These are phyloP conservation scores for Clarias macrocephalus DNA, from an alignment of 2,113 vertebrate species.

Conservation along the genomic window DNA sequence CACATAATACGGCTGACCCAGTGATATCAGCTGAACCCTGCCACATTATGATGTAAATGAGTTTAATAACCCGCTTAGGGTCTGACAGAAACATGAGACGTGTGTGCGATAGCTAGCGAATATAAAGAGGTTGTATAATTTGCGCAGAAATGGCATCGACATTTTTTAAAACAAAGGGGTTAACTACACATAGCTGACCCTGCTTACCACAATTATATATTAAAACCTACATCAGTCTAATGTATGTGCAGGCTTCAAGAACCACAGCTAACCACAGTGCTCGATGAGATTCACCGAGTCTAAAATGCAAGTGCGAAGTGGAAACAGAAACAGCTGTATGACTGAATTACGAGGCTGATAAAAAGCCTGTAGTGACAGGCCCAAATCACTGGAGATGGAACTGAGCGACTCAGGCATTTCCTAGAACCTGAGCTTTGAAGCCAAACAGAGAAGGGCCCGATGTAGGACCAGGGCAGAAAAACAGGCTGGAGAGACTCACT, in stretches of 20 bases:
- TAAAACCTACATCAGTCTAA: slow-evolving; percentile 47
- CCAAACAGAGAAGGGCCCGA: slow-evolving; percentile 44
- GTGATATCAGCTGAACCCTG: slow-evolving; percentile 64
- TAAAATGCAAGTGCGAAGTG: slow-evolving; percentile 13
- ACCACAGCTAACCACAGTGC: slow-evolving; percentile 35
- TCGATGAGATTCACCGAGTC: slow-evolving; percentile 8
- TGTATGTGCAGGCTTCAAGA: slow-evolving; percentile 22
- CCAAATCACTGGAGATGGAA: slow-evolving; percentile 53
- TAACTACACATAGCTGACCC: slow-evolving; percentile 53
- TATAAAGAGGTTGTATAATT: slow-evolving; percentile 52
- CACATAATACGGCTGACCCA: slow-evolving; percentile 70
- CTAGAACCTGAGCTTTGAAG: slow-evolving; percentile 44
- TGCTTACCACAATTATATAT: slow-evolving; percentile 48
- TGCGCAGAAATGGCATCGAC: slow-evolving; percentile 54
- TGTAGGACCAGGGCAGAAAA: slow-evolving; percentile 40
- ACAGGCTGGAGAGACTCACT: slow-evolving; percentile 49
- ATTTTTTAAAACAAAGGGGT: slow-evolving; percentile 53
- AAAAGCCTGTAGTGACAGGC: slow-evolving; percentile 58
- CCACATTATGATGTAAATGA: slow-evolving; percentile 78
- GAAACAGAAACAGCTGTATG: slow-evolving; percentile 43
- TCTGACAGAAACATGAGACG: slow-evolving; percentile 57
- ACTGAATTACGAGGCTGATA: slow-evolving; percentile 36
- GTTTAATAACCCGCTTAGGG: slow-evolving; percentile 75
- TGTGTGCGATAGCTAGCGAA: slow-evolving; percentile 55
- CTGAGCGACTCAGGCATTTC: slow-evolving; percentile 43